Percentiles rank a stretch among this genome's conserved stretches.
phyloP scores from a whole-genome alignment of 2,797 vertebrate genomes.

The Rhabdophis nuchalis region DNA sequence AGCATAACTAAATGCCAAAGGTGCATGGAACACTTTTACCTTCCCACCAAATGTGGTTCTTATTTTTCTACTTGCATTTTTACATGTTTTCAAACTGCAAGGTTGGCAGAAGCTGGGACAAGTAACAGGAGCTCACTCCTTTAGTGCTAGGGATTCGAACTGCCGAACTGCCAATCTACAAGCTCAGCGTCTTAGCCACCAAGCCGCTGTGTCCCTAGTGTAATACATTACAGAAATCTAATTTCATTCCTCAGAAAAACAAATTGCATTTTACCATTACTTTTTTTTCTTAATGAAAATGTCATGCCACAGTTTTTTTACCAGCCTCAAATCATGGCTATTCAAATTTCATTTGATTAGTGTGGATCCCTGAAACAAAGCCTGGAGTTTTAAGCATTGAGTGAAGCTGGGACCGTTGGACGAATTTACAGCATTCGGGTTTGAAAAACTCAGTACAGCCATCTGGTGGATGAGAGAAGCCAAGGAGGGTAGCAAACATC shows the following conservation, averaged over 20 bases:
- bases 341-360: background rate
- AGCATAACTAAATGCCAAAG: too few relatives aligned
- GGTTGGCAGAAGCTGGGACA: too few relatives aligned
- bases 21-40: too few relatives aligned
- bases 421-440: background rate
- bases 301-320: background rate
- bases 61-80: too few relatives aligned
- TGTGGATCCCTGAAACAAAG: background rate
- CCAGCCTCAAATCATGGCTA: too few relatives aligned
- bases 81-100: too few relatives aligned
- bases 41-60: too few relatives aligned
- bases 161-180: too few relatives aligned
- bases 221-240: background rate
- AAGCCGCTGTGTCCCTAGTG: background rate
- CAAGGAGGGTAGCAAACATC: background rate
- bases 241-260: background rate
- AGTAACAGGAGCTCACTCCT: too few relatives aligned
- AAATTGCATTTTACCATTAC: background rate
- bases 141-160: too few relatives aligned
- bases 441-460: slow-evolving; percentile 2
- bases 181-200: too few relatives aligned
- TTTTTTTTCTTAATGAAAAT: background rate
- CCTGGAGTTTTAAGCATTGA: background rate
- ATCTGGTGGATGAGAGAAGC: background rate
- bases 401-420: background rate